phyloP scores from a whole-genome alignment of 2,888 invertebrate species.

The Geotrupes spiniger region DNA sequence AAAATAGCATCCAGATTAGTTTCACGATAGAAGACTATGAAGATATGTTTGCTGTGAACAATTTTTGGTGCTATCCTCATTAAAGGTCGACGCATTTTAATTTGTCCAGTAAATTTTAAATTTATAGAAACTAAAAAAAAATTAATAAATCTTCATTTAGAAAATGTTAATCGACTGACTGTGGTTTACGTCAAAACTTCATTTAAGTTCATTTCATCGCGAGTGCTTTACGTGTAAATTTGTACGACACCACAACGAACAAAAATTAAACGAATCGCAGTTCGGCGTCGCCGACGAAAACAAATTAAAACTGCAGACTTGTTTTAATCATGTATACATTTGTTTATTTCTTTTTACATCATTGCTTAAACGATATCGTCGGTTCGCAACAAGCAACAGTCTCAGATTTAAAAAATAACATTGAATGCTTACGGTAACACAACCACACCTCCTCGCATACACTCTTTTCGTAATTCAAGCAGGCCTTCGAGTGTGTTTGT shows the following conservation, averaged over 20 bases:
- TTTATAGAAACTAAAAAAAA: too few relatives aligned
- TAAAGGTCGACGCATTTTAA: too few relatives aligned
- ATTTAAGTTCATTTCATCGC: too few relatives aligned
- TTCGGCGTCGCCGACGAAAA: not conserved
- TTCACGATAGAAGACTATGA: too few relatives aligned
- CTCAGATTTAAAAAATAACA: constrained; percentile 45
- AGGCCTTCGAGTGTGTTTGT: constrained; percentile 22
- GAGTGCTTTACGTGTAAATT: too few relatives aligned
- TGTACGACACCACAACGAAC: not conserved
- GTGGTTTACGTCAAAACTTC: too few relatives aligned
- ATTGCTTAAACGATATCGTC: constrained; percentile 41
- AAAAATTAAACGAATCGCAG: constrained; percentile 3
- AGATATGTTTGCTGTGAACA: too few relatives aligned
- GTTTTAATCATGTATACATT: constrained; percentile 35
- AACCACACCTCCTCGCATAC: constrained; percentile 34
- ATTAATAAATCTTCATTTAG: too few relatives aligned
- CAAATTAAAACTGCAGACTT: constrained; percentile 1
- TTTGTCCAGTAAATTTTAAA: too few relatives aligned
- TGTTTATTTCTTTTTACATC: constrained; percentile 44
- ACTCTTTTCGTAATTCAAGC: constrained; percentile 29
- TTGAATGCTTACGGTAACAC: constrained; percentile 45
- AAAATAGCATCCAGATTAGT: too few relatives aligned
- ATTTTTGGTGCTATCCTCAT: too few relatives aligned
- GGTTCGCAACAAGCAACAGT: constrained; percentile 49
- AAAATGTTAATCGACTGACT: too few relatives aligned